Conservation (phyloP, 2,797 vertebrate species). For the Heliangelus exortis region DNA sequence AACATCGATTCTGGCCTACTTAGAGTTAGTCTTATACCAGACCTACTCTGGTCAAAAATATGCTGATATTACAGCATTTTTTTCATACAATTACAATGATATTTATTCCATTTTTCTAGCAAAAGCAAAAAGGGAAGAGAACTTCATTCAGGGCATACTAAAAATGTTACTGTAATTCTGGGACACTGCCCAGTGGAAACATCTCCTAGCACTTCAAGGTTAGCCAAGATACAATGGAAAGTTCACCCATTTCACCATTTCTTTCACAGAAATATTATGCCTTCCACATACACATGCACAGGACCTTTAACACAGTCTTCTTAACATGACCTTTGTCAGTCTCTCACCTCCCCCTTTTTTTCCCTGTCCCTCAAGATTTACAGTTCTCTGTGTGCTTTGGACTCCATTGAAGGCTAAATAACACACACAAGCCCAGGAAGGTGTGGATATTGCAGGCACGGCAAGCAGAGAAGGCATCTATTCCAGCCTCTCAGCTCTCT, state of each 20-base stretch:
- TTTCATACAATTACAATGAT: neutral
- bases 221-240: neutral
- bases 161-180: neutral
- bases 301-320: neutral
- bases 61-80: neutral
- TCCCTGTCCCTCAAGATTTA: neutral
- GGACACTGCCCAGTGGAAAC: neutral
- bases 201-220: neutral
- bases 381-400: neutral
- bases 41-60: neutral
- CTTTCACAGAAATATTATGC: neutral
- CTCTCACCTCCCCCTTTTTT: neutral
- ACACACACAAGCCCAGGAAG: rapidly evolving
- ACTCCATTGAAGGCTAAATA: neutral
- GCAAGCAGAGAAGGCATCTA: neutral
- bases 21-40: neutral
- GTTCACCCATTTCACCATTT: neutral
- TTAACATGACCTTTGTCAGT: neutral
- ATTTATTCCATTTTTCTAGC: neutral
- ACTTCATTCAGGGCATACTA: neutral
- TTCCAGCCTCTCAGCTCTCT: neutral
- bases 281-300: neutral
- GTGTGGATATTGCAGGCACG: neutral
- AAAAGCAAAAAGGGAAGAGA: neutral
- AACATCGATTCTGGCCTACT: neutral